phyloP scores from a whole-genome alignment of 1,140 invertebrate species.

The Drosophila navojoa region DNA sequence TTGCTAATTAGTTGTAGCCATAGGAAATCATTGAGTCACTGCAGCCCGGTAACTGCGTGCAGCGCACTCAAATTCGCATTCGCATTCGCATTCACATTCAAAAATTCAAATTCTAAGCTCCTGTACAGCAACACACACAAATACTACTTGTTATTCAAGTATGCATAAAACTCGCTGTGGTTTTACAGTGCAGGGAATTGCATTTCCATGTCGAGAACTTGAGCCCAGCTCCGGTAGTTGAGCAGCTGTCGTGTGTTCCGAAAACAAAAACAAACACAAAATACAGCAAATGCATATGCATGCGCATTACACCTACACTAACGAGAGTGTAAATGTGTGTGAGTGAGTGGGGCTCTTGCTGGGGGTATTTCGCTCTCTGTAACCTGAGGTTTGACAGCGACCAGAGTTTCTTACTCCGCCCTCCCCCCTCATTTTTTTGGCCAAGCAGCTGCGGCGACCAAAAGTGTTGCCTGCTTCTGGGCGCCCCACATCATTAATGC shows the following conservation, averaged over 20 bases:
- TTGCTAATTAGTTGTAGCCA: slow-evolving; percentile 27
- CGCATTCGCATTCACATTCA: not conserved
- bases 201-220: slow-evolving; percentile 38
- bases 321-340: not conserved
- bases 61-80: not conserved
- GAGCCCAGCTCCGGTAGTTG: slow-evolving; percentile 10
- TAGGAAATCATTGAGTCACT: slow-evolving; percentile 8
- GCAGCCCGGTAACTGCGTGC: slow-evolving; percentile 10
- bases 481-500: slow-evolving; percentile 69
- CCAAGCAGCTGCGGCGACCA: slow-evolving; percentile 25
- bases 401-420: not conserved
- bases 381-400: slow-evolving; percentile 29
- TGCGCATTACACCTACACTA: slow-evolving; percentile 4
- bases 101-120: not conserved
- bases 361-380: not conserved
- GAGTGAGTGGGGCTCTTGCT: too few species aligned
- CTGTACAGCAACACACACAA: not conserved
- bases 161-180: slow-evolving; percentile 22
- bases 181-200: slow-evolving; percentile 7
- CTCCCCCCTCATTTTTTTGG: too few species aligned
- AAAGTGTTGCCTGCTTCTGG: slow-evolving; percentile 54
- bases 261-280: slow-evolving; percentile 32
- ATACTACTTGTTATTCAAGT: slow-evolving; percentile 38
- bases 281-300: slow-evolving; percentile 42
- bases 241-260: slow-evolving; percentile 25